These are phyloP conservation scores for Probosciger aterrimus DNA, from an alignment of 2,113 vertebrate genomes.

Conservation along the genomic window DNA sequence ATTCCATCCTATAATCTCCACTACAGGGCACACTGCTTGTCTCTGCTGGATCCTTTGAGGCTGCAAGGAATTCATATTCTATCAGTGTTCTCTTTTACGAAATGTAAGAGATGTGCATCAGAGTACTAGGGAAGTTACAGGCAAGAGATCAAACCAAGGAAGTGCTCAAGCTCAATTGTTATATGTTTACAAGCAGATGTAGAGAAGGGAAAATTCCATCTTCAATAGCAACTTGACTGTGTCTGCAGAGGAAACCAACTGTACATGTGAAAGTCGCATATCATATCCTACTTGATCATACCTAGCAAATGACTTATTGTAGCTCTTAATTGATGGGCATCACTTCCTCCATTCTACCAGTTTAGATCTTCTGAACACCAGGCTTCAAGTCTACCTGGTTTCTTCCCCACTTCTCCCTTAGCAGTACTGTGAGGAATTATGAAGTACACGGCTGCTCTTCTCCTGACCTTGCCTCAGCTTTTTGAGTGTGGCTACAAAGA, in stretches of 20 bases:
- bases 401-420: not conserved
- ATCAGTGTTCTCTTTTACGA: not conserved
- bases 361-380: not conserved
- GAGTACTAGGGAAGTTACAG: not conserved
- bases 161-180: not conserved
- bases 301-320: not conserved
- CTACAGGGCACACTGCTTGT: not conserved
- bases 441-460: not conserved
- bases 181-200: not conserved
- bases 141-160: not conserved
- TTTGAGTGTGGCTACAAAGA: not conserved
- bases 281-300: not conserved
- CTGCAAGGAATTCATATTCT: not conserved
- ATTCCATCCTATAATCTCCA: not conserved
- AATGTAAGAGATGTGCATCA: not conserved
- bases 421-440: not conserved
- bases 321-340: not conserved
- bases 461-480: not conserved
- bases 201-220: not conserved
- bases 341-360: not conserved
- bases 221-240: not conserved
- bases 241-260: not conserved
- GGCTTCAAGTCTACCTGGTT: not conserved
- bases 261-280: not conserved
- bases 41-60: not conserved